Conservation (phyloP, 2,797 vertebrate genomes). For the Neosilurus mollespiculum region DNA sequence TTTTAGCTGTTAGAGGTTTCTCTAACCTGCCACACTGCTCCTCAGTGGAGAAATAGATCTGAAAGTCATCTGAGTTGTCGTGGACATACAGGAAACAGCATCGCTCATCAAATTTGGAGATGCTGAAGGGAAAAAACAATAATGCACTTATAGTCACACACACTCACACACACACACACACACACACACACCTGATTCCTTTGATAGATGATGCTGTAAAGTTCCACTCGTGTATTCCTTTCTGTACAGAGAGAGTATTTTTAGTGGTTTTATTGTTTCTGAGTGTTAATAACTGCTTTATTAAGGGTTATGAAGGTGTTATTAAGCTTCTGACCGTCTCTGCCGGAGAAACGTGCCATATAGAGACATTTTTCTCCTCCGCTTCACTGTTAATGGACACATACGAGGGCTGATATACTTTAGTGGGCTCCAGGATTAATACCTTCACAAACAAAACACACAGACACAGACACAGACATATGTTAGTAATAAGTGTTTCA, state of each 20-base stretch:
- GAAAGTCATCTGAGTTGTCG: conserved; percentile 94
- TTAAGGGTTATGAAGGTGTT: not conserved
- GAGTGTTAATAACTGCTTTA: not conserved
- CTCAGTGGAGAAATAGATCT: conserved; percentile 96
- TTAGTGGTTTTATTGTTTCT: not conserved
- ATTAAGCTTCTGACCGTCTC: conserved; percentile 79
- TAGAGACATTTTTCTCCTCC: conserved; percentile 88
- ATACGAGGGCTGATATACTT: conserved; percentile 92
- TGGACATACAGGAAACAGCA: conserved; percentile 96
- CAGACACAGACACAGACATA: not conserved
- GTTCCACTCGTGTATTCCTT: conserved; percentile 95
- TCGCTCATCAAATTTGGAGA: conserved; percentile 93
- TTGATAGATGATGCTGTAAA: conserved; percentile 90
- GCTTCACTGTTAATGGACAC: conserved; percentile 92
- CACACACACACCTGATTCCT: conserved; percentile 84
- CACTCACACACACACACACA: not conserved
- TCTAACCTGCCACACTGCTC: conserved; percentile 88
- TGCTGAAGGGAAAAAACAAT: conserved; percentile 66
- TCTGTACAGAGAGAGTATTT: conserved; percentile 67
- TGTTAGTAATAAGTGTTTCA: not conserved
- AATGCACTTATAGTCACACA: not conserved
- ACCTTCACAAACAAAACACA: conserved; percentile 71
- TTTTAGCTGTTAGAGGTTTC: not conserved
- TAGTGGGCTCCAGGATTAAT: conserved; percentile 90
- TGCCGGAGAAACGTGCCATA: conserved; percentile 89